These are phyloP conservation scores for Hiodon tergisus DNA, from an alignment of 2,113 vertebrate genomes.

Conservation along the genomic window DNA sequence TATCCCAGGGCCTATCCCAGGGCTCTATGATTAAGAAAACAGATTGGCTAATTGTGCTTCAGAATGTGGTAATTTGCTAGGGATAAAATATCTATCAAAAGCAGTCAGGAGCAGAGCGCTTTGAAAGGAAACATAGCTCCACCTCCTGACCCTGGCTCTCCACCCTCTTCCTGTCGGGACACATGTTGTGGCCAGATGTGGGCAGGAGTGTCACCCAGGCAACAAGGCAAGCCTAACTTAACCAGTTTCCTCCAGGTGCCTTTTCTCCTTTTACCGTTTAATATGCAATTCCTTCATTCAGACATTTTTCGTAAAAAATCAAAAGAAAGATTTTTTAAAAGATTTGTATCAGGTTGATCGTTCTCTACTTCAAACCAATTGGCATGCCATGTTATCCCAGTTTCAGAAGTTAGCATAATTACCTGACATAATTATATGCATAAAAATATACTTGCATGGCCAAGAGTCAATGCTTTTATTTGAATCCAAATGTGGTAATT, in stretches of 20 bases:
- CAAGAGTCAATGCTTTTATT: constrained; percentile 42
- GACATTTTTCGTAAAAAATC: constrained; percentile 44
- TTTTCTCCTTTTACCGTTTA: constrained; percentile 30
- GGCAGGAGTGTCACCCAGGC: constrained; percentile 14
- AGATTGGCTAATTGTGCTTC: constrained; percentile 91
- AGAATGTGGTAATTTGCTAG: constrained; percentile 87
- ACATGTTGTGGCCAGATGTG: constrained; percentile 96
- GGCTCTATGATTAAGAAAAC: constrained; percentile 86
- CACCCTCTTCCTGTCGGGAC: constrained; percentile 76
- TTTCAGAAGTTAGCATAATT: constrained; percentile 38
- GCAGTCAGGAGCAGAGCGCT: constrained; percentile 73
- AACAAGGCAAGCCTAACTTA: constrained; percentile 39
- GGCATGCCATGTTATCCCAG: constrained; percentile 38
- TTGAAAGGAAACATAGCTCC: constrained; percentile 80
- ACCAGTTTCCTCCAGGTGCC: constrained; percentile 39
- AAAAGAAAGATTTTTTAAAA: constrained; percentile 34
- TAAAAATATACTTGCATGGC: constrained; percentile 42
- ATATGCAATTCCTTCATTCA: constrained; percentile 39
- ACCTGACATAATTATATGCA: constrained; percentile 37
- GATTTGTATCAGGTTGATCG: constrained; percentile 49
- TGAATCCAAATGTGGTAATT: constrained; percentile 40
- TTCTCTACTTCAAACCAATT: constrained; percentile 33
- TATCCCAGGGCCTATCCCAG: constrained; percentile 67
- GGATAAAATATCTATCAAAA: constrained; percentile 96
- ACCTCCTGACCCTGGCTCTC: constrained; percentile 76